Conservation (phyloP, 1,140 invertebrate genomes). For the Vollenhovia emeryi region DNA sequence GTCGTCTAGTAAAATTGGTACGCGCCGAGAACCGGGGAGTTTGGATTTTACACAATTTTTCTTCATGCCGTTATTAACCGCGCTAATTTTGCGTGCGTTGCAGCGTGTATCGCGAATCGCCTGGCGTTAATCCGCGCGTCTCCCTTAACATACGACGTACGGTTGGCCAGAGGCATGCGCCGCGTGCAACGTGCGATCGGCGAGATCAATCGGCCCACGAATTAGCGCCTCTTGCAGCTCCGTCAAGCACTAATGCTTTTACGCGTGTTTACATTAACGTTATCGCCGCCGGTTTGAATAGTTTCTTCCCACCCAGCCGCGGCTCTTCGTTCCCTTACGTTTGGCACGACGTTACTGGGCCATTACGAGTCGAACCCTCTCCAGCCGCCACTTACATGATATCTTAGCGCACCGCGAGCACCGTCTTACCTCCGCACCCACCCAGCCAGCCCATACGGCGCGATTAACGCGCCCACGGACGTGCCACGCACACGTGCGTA, state of each 20-base stretch:
- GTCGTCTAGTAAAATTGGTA: background rate
- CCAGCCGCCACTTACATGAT: slow-evolving; percentile 29
- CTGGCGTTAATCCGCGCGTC: background rate
- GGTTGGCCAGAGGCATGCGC: background rate
- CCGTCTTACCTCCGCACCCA: slow-evolving; percentile 27
- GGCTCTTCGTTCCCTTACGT: background rate
- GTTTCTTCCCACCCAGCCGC: slow-evolving; percentile 36
- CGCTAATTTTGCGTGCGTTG: slow-evolving; percentile 6
- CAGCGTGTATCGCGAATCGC: background rate
- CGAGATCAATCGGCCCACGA: slow-evolving; percentile 48
- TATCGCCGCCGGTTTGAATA: slow-evolving; percentile 68
- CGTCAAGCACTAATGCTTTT: slow-evolving; percentile 69
- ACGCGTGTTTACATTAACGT: slow-evolving; percentile 76
- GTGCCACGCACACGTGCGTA: slow-evolving; percentile 3
- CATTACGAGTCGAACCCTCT: slow-evolving; percentile 43
- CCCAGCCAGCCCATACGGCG: background rate
- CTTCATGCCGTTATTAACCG: background rate
- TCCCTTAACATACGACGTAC: background rate
- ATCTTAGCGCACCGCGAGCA: slow-evolving; percentile 12
- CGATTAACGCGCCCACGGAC: background rate
- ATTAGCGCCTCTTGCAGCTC: slow-evolving; percentile 35
- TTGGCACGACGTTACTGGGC: slow-evolving; percentile 13
- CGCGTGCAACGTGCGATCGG: slow-evolving; percentile 31
- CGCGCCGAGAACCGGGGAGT: background rate
- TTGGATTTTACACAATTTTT: slow-evolving; percentile 2